Evolutionary conservation across 2,113 vertebrate species (phyloP).

Genomic region (Tragelaphus buxtoni): DNA sequence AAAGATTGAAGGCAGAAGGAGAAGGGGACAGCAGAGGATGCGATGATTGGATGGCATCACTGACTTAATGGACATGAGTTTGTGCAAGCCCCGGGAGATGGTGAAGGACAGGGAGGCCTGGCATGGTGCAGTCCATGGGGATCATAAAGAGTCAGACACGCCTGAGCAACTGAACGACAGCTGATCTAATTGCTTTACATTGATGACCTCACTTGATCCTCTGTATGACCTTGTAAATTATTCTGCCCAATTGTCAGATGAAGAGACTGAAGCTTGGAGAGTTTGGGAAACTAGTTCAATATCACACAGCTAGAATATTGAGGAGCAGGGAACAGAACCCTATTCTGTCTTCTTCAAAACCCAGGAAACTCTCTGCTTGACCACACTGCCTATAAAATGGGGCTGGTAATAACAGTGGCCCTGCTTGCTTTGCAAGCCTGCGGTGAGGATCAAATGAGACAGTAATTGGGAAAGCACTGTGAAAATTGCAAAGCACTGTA

Average conservation of each 20-base stretch:
- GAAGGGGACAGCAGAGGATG: neutral
- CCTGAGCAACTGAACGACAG: neutral
- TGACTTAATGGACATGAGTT: neutral
- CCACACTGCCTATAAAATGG: slow-evolving; percentile 55
- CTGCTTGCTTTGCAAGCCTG: slow-evolving; percentile 56
- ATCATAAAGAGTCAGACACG: neutral
- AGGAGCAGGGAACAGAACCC: neutral
- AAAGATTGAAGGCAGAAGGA: neutral
- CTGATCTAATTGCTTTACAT: neutral
- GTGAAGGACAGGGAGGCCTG: neutral
- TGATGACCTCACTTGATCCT: neutral
- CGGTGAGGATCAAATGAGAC: slow-evolving; percentile 60
- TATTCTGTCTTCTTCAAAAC: slow-evolving; percentile 49
- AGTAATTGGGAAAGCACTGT: slow-evolving; percentile 70
- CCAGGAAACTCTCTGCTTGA: slow-evolving; percentile 29
- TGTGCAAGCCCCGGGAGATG: neutral
- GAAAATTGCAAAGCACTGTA: slow-evolving; percentile 67
- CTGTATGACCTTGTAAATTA: neutral
- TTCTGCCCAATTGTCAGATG: neutral
- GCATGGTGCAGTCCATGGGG: neutral
- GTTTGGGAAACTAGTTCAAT: neutral
- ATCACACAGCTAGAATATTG: neutral
- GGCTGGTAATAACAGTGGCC: slow-evolving; percentile 41
- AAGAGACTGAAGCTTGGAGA: neutral
- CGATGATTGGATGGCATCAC: neutral